phyloP scores from a whole-genome alignment of 1,140 invertebrate genomes.

The Magallana gigas region DNA sequence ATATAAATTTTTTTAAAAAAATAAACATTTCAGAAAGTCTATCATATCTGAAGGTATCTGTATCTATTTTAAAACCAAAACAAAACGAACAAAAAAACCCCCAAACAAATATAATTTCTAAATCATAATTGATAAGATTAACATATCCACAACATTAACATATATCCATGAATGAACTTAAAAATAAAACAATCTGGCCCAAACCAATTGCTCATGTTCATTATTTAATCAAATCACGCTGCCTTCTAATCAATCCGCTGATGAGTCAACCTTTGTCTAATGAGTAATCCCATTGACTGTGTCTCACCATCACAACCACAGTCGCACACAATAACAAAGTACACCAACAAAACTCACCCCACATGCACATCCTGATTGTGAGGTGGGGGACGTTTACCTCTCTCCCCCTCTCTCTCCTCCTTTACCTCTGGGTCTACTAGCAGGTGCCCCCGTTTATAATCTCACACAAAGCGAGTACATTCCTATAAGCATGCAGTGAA shows the following conservation, averaged over 20 bases:
- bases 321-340: not conserved
- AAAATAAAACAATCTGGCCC: too few relatives aligned
- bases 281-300: not conserved
- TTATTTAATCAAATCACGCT: too few relatives aligned
- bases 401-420: not conserved
- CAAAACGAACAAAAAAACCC: too few relatives aligned
- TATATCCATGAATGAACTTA: too few relatives aligned
- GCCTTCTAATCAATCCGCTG: too few relatives aligned
- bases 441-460: not conserved
- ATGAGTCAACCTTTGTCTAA: conserved; percentile 1
- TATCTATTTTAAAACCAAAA: too few relatives aligned
- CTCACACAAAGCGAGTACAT: not conserved
- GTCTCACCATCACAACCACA: not conserved
- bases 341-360: not conserved
- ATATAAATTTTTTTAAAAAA: too few relatives aligned
- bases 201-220: not conserved
- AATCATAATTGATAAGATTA: too few relatives aligned
- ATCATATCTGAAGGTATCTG: too few relatives aligned
- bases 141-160: too few relatives aligned
- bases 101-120: too few relatives aligned
- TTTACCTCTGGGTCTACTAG: not conserved
- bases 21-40: too few relatives aligned
- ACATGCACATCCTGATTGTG: conserved; percentile 2
- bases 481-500: not conserved
- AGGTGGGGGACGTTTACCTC: not conserved